Evolutionary conservation across 2,888 invertebrate species (phyloP).

Genomic region (Ptychoptera albimana): DNA sequence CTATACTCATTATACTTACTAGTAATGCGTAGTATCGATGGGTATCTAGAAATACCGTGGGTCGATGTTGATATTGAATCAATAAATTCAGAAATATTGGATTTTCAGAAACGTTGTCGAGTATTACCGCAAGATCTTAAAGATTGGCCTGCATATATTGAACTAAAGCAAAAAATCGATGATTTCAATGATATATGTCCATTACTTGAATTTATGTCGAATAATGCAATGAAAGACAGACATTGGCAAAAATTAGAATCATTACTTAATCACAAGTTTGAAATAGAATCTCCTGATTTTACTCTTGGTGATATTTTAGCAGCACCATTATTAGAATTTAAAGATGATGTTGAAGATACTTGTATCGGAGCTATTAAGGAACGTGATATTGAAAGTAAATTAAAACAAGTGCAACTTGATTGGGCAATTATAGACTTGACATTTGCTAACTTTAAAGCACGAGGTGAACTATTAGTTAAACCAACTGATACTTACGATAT

Average conservation of each 20-base stretch:
- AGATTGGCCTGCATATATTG: slow-evolving; percentile 68
- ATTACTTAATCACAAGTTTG: slow-evolving; percentile 42
- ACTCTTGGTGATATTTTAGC: slow-evolving; percentile 62
- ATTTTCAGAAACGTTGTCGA: slow-evolving; percentile 59
- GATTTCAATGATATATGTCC: slow-evolving; percentile 74
- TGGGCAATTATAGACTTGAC: slow-evolving; percentile 55
- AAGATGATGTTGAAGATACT: slow-evolving; percentile 76
- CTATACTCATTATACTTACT: slow-evolving; percentile 54
- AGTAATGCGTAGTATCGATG: slow-evolving; percentile 69
- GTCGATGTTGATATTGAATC: slow-evolving; percentile 57
- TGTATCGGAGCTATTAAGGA: slow-evolving; percentile 75
- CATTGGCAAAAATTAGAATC: slow-evolving; percentile 46
- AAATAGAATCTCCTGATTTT: slow-evolving; percentile 60
- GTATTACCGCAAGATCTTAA: slow-evolving; percentile 63
- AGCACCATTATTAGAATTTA: slow-evolving; percentile 57
- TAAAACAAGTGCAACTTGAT: slow-evolving; percentile 58
- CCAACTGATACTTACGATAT: slow-evolving; percentile 54
- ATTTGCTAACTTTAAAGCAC: slow-evolving; percentile 53
- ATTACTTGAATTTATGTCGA: slow-evolving; percentile 64
- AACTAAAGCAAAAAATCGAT: slow-evolving; percentile 67
- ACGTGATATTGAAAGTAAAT: slow-evolving; percentile 69
- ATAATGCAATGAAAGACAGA: slow-evolving; percentile 59
- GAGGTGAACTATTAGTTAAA: slow-evolving; percentile 61
- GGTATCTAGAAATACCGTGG: slow-evolving; percentile 69
- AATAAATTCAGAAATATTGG: slow-evolving; percentile 57